A percentile compares a stretch with the other conserved stretches of the same genome.
Conservation (phyloP, 2,797 vertebrate genomes). For the Rhinoraja longicauda region DNA sequence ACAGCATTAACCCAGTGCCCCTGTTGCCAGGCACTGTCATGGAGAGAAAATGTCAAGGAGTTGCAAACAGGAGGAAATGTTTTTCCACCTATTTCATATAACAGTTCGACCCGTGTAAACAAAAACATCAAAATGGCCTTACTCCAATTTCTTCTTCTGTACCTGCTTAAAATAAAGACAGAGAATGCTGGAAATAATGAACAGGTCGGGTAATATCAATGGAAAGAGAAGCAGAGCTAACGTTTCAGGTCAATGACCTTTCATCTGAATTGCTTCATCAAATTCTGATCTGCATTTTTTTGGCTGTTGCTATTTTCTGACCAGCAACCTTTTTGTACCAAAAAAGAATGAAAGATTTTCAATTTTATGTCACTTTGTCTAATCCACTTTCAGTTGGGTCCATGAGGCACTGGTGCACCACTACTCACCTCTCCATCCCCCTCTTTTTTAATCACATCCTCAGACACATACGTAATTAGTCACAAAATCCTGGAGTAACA, state of each 20-base stretch:
- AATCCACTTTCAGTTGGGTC: neutral
- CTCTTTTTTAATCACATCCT: neutral
- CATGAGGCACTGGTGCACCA: slow-evolving; percentile 35
- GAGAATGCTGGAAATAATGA: too few species aligned
- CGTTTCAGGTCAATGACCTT: too few species aligned
- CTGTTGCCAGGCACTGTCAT: neutral
- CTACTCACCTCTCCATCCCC: neutral
- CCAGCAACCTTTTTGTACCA: neutral
- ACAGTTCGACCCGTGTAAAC: too few species aligned
- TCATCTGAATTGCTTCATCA: too few species aligned
- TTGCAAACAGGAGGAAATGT: neutral
- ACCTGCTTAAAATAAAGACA: too few species aligned
- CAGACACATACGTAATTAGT: neutral
- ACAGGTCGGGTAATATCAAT: too few species aligned
- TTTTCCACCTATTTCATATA: neutral
- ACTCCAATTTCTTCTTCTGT: neutral
- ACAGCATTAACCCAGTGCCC: neutral
- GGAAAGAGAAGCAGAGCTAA: too few species aligned
- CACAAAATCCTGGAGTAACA: too few species aligned
- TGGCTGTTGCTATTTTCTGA: neutral
- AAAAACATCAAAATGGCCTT: neutral
- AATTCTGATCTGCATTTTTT: too few species aligned
- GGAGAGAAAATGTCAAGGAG: neutral
- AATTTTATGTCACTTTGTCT: neutral
- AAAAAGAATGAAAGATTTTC: neutral